Conservation (phyloP, 2,888 invertebrate genomes). For the Cataglyphis rosenhaueri region DNA sequence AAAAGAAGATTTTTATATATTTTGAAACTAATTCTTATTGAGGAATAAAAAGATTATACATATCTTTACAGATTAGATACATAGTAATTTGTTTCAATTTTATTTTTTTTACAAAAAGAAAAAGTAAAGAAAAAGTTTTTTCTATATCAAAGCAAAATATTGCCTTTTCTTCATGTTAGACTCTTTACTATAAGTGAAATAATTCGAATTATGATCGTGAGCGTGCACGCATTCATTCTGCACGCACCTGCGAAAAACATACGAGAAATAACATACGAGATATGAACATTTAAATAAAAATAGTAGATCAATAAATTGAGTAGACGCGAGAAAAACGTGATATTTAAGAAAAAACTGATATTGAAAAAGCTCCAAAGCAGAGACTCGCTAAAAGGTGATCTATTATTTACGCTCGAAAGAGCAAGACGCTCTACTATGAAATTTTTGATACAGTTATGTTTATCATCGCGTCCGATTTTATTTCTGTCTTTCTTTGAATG, state of each 20-base stretch:
- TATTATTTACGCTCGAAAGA: slow-evolving; percentile 39
- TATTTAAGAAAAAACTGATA: slow-evolving; percentile 11
- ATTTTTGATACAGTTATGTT: slow-evolving; percentile 26
- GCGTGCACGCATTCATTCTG: background rate
- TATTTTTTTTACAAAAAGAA: background rate
- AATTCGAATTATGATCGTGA: slow-evolving; percentile 4
- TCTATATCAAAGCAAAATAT: background rate
- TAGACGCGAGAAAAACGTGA: background rate
- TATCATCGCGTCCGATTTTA: background rate
- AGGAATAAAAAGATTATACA: background rate
- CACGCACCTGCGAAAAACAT: slow-evolving; percentile 9
- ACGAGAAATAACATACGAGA: background rate
- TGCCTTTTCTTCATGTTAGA: background rate
- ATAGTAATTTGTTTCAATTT: background rate
- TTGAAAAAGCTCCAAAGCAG: background rate
- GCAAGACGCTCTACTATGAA: background rate
- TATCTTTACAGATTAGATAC: background rate
- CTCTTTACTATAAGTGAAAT: background rate
- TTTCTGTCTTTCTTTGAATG: background rate
- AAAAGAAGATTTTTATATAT: background rate
- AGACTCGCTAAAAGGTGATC: slow-evolving; percentile 13
- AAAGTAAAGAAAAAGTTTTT: background rate
- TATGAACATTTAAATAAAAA: slow-evolving; percentile 16
- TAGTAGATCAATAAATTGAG: slow-evolving; percentile 37
- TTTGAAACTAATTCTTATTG: background rate